phyloP scores from a whole-genome alignment of 2,797 vertebrate genomes.

The Centroberyx gerrardi region DNA sequence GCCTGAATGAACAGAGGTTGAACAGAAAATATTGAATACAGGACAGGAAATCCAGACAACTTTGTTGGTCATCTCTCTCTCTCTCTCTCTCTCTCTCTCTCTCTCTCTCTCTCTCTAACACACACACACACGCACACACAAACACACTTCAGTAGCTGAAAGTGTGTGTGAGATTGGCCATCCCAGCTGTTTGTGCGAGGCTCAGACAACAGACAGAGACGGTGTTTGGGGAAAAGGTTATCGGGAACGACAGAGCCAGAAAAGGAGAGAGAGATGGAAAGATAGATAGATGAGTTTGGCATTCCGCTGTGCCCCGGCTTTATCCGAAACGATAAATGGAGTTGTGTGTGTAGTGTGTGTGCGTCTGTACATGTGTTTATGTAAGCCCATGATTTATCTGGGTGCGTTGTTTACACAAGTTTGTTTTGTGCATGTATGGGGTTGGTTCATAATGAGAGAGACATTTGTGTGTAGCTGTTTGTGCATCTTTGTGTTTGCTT shows the following conservation, averaged over 20 bases:
- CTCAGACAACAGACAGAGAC: conserved; percentile 24
- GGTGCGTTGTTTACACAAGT: not conserved
- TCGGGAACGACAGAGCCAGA: conserved; percentile 16
- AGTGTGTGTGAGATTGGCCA: conserved; percentile 17
- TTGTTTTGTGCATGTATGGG: not conserved
- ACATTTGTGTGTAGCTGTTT: not conserved
- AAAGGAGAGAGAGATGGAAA: conserved; percentile 23
- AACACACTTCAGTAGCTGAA: conserved; percentile 25
- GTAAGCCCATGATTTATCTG: not conserved
- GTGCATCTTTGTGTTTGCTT: conserved; percentile 1
- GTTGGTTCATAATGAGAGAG: too few species aligned
- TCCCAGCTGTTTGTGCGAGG: conserved; percentile 17
- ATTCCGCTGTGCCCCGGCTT: conserved; percentile 12
- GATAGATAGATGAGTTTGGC: conserved; percentile 20
- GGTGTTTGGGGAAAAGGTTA: conserved; percentile 44
- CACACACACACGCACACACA: conserved; percentile 25
- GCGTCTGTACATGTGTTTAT: not conserved
- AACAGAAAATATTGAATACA: conserved; percentile 16
- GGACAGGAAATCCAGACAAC: conserved; percentile 9
- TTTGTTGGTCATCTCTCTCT: conserved; percentile 2
- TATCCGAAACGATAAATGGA: conserved; percentile 7
- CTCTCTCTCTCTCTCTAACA: conserved; percentile 12
- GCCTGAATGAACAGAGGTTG: not conserved
- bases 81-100: conserved; percentile 1
- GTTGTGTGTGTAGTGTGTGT: not conserved